A percentile compares a stretch with the other conserved stretches of the same genome.
Conservation (phyloP, 2,888 invertebrate genomes). For the Gasteruption jaculator region DNA sequence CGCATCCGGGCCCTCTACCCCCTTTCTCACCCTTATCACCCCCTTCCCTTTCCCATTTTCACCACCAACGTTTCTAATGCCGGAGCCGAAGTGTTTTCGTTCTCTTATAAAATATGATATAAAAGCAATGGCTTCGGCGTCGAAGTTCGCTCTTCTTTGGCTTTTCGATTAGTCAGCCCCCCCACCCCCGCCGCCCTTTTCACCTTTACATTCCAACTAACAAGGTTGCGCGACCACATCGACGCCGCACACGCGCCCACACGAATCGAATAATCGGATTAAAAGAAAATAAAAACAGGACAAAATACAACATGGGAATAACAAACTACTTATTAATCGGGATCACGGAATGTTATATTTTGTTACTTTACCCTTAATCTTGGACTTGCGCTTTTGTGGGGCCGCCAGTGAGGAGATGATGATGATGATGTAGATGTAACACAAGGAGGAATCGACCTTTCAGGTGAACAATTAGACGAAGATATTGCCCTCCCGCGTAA, state of each 20-base stretch:
- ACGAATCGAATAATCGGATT: constrained; percentile 24
- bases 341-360: too few relatives aligned
- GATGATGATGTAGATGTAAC: too few relatives aligned
- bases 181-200: constrained; percentile 23
- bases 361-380: too few relatives aligned
- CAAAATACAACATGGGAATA: constrained; percentile 16
- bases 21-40: neutral
- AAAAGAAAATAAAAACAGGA: constrained; percentile 14
- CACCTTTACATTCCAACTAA: constrained; percentile 28
- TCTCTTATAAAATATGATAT: constrained; percentile 8
- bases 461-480: constrained; percentile 26
- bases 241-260: constrained; percentile 50
- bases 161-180: constrained; percentile 9
- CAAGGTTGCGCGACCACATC: constrained; percentile 27
- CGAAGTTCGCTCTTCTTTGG: constrained; percentile 15
- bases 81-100: too few relatives aligned
- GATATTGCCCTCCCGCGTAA: constrained; percentile 33
- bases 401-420: too few relatives aligned
- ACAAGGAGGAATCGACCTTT: constrained; percentile 27
- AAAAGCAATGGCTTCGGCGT: too few relatives aligned
- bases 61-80: too few relatives aligned
- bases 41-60: neutral
- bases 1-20: constrained; percentile 2
- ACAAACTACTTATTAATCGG: too few relatives aligned
- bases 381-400: too few relatives aligned